phyloP scores from a whole-genome alignment of 2,797 vertebrate species.

The Typhlichthys subterraneus region DNA sequence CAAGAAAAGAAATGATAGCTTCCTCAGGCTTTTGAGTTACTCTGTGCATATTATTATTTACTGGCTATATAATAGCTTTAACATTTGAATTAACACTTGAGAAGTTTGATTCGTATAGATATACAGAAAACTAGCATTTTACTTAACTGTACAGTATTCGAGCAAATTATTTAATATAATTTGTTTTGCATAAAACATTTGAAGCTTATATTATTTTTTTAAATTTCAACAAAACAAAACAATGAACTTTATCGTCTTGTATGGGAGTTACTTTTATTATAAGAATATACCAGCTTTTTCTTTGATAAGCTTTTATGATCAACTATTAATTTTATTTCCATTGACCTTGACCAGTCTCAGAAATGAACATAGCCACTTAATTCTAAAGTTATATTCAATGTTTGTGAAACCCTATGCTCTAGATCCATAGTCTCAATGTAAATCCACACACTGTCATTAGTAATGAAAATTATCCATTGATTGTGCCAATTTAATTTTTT shows the following conservation, averaged over 20 bases:
- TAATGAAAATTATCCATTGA: too few species aligned
- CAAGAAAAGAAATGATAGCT: slow-evolving; percentile 19
- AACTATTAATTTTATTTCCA: background rate
- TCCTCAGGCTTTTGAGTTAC: slow-evolving; percentile 38
- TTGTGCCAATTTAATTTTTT: background rate
- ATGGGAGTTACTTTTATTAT: slow-evolving; percentile 9
- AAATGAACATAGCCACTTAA: too few species aligned
- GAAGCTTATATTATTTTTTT: slow-evolving; percentile 30
- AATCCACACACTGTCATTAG: too few species aligned
- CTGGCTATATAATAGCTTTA: slow-evolving; percentile 53
- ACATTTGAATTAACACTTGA: slow-evolving; percentile 26
- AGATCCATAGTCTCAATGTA: too few species aligned
- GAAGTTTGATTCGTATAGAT: slow-evolving; percentile 22
- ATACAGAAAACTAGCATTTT: slow-evolving; percentile 31
- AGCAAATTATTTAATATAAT: slow-evolving; percentile 24
- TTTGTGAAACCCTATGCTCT: too few species aligned
- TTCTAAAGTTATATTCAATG: too few species aligned
- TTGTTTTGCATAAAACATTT: slow-evolving; percentile 43
- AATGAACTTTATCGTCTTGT: slow-evolving; percentile 7
- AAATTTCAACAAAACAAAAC: slow-evolving; percentile 12
- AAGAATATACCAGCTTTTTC: slow-evolving; percentile 2
- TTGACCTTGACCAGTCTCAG: too few species aligned
- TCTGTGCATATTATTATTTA: slow-evolving; percentile 23
- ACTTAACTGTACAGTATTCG: slow-evolving; percentile 41
- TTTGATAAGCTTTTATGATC: slow-evolving; percentile 25